A percentile compares a stretch with the other conserved stretches of the same genome.
Conservation (phyloP, 2,888 invertebrate species). For the Limulus polyphemus region DNA sequence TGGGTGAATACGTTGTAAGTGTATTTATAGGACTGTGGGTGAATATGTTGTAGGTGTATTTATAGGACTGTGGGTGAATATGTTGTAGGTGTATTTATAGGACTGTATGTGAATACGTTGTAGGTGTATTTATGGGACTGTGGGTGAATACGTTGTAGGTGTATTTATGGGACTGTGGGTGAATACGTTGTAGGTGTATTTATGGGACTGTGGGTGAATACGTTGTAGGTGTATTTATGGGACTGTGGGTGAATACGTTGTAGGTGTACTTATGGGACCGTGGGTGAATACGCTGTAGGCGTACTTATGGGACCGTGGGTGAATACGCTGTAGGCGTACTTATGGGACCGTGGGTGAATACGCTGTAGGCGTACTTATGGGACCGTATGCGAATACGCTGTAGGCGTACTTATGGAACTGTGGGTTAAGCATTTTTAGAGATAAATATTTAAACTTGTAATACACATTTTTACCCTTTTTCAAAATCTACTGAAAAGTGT, state of each 20-base stretch:
- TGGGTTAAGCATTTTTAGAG: no score
- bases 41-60: slow-evolving; percentile 61
- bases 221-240: slow-evolving; percentile 53
- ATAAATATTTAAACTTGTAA: no score
- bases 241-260: slow-evolving; percentile 54
- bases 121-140: slow-evolving; percentile 44
- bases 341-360: slow-evolving; percentile 35
- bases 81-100: slow-evolving; percentile 54
- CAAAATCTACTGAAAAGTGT: no score
- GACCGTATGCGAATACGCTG: slow-evolving; percentile 54
- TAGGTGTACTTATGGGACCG: slow-evolving; percentile 44
- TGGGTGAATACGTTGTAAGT: slow-evolving; percentile 75
- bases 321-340: slow-evolving; percentile 59
- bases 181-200: slow-evolving; percentile 61
- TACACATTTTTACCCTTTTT: no score
- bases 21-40: neutral
- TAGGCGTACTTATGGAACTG: slow-evolving; percentile 44
- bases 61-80: slow-evolving; percentile 36
- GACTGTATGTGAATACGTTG: slow-evolving; percentile 54
- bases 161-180: neutral
- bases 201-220: slow-evolving; percentile 35
- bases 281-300: slow-evolving; percentile 75
- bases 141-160: slow-evolving; percentile 75
- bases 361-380: slow-evolving; percentile 52
- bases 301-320: neutral